These are phyloP conservation scores for Molossus alvarezi DNA, from an alignment of 2,797 vertebrate genomes.

Conservation along the genomic window DNA sequence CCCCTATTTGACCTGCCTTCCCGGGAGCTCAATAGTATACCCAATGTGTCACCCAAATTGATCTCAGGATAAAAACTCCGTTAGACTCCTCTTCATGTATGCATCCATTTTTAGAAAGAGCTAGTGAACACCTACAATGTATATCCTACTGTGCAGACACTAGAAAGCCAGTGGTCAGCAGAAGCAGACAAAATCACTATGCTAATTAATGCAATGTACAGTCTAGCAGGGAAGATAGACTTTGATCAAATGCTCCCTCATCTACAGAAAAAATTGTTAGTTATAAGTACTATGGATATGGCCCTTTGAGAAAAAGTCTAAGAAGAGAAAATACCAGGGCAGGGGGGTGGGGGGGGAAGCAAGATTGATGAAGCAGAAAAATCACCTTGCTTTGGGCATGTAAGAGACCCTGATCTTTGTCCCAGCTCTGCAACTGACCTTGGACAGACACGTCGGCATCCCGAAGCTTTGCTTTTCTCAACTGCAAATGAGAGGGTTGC, in stretches of 20 bases:
- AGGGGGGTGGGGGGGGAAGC: background rate
- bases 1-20: background rate
- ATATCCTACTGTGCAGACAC: background rate
- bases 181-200: background rate
- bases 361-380: background rate
- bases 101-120: background rate
- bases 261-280: background rate
- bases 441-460: background rate
- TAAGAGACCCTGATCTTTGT: background rate
- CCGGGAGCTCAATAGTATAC: background rate
- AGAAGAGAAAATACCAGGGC: background rate
- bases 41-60: background rate
- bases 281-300: background rate
- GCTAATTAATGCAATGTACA: background rate
- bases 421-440: background rate
- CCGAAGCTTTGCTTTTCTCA: constrained; percentile 32
- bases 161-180: background rate
- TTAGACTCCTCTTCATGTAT: background rate
- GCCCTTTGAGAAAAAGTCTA: background rate
- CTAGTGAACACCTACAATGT: background rate
- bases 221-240: background rate
- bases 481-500: background rate
- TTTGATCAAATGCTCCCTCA: background rate
- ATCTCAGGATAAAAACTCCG: background rate
- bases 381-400: background rate